These are phyloP conservation scores for Enteromius treurensis DNA, from an alignment of 2,797 vertebrate genomes.

Conservation along the genomic window DNA sequence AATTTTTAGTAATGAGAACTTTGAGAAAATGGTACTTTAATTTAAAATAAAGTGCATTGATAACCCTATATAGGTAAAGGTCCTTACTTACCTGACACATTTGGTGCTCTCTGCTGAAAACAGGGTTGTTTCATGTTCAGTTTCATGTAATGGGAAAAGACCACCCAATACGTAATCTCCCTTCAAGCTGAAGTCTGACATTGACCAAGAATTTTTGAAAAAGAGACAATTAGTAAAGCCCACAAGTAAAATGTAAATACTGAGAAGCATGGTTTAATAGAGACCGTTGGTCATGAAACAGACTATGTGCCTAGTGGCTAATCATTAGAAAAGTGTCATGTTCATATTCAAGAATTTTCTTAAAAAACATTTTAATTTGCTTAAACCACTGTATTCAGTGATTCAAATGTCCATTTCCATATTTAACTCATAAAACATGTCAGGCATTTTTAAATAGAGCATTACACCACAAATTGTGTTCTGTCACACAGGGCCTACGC, in stretches of 20 bases:
- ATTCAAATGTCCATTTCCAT: background rate
- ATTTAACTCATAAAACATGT: background rate
- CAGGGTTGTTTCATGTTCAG: accelerated
- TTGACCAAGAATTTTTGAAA: background rate
- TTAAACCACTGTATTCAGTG: background rate
- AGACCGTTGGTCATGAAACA: background rate
- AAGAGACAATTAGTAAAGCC: background rate
- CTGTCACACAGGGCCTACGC: no score
- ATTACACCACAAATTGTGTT: background rate
- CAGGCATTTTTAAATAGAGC: background rate
- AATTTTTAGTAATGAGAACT: background rate
- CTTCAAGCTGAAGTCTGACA: conserved; percentile 67
- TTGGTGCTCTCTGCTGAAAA: conserved; percentile 54
- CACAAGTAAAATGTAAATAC: background rate
- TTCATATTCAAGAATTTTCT: conserved; percentile 5
- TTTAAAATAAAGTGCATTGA: background rate
- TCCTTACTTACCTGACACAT: conserved; percentile 71
- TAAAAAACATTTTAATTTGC: background rate
- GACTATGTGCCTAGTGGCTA: background rate
- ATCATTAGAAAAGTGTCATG: background rate
- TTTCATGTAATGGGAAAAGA: conserved; percentile 72
- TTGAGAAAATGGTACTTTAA: background rate
- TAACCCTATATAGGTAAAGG: background rate
- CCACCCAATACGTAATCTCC: conserved; percentile 76
- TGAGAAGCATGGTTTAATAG: background rate